Percentiles rank a stretch among this genome's conserved stretches.
Conservation (phyloP, 2,113 vertebrate genomes). For the Gadus chalcogrammus region DNA sequence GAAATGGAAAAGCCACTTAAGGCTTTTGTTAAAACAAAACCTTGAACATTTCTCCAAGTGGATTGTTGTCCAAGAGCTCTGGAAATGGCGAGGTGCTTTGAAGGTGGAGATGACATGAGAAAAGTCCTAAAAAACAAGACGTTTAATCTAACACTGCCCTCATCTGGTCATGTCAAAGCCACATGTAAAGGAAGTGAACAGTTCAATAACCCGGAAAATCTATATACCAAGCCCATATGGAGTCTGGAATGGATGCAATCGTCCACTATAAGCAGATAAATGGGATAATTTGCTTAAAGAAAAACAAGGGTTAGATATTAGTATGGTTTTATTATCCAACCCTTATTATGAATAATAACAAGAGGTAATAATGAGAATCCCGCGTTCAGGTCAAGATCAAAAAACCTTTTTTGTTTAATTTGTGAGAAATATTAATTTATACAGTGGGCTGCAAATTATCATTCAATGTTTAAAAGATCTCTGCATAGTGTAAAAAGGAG, state of each 20-base stretch:
- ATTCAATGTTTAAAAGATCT: slow-evolving; percentile 47
- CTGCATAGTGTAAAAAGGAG: slow-evolving; percentile 45
- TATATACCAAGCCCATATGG: too few relatives aligned
- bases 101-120: neutral
- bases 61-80: neutral
- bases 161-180: slow-evolving; percentile 19
- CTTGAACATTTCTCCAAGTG: neutral
- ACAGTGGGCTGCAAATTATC: slow-evolving; percentile 41
- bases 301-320: too few relatives aligned
- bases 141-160: slow-evolving; percentile 39
- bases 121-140: neutral
- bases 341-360: too few relatives aligned
- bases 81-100: neutral
- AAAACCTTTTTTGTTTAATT: slow-evolving; percentile 52
- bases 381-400: slow-evolving; percentile 21
- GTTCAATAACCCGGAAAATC: neutral
- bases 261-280: too few relatives aligned
- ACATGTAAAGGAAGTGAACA: too few relatives aligned
- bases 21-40: neutral
- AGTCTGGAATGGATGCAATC: too few relatives aligned
- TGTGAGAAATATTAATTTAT: slow-evolving; percentile 48
- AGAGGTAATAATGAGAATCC: too few relatives aligned
- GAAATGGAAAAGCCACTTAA: neutral
- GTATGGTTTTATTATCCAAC: too few relatives aligned
- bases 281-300: too few relatives aligned